Percentiles rank a stretch among this genome's conserved stretches.
Conservation (phyloP, 2,797 vertebrate genomes). For the Oreortyx pictus region DNA sequence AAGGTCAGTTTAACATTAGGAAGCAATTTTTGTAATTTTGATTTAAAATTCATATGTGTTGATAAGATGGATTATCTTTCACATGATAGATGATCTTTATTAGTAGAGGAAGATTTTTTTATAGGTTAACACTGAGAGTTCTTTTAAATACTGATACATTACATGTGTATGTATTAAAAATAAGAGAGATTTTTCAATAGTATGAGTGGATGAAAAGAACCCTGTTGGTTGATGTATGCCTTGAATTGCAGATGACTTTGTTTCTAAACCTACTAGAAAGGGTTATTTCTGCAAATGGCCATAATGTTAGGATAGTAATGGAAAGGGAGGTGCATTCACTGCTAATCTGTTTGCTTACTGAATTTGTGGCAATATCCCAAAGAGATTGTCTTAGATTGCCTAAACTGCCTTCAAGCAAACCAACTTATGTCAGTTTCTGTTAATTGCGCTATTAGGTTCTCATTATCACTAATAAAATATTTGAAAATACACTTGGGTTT, state of each 20-base stretch:
- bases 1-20: not conserved
- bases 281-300: not conserved
- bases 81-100: not conserved
- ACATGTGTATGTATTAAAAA: not conserved
- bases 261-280: not conserved
- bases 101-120: not conserved
- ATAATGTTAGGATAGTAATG: not conserved
- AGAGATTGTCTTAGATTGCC: not conserved
- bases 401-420: not conserved
- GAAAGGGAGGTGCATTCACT: not conserved
- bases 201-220: not conserved
- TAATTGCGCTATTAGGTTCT: conserved; percentile 15
- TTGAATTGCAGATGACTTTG: not conserved
- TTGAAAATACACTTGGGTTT: not conserved
- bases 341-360: not conserved
- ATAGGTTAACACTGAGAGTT: not conserved
- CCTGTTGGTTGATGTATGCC: not conserved
- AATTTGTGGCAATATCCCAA: not conserved
- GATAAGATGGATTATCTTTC: not conserved
- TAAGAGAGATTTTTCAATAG: not conserved
- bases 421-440: conserved; percentile 17
- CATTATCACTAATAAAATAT: not conserved
- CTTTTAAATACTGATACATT: not conserved
- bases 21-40: not conserved
- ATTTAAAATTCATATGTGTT: not conserved